phyloP scores from a whole-genome alignment of 2,113 vertebrate genomes.

The Urocitellus parryii region DNA sequence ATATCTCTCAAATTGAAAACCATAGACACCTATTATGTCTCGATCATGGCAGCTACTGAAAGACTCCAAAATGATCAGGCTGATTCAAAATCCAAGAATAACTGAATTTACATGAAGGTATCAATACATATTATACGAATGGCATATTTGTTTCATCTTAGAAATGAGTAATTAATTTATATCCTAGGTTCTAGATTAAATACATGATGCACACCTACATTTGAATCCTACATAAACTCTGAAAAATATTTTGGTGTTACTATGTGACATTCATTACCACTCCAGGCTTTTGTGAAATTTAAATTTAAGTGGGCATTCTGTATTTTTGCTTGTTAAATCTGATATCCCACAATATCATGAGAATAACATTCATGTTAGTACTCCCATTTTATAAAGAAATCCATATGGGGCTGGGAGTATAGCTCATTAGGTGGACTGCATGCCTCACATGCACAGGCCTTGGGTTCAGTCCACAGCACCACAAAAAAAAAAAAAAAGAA shows the following conservation, averaged over 20 bases:
- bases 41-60: background rate
- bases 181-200: background rate
- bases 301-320: background rate
- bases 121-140: background rate
- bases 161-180: background rate
- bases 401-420: too few relatives aligned
- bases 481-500: too few relatives aligned
- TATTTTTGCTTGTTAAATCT: background rate
- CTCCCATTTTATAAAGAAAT: too few relatives aligned
- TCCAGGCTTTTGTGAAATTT: background rate
- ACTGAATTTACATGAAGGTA: background rate
- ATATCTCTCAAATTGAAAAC: background rate
- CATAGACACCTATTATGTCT: accelerated
- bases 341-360: too few relatives aligned
- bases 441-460: too few relatives aligned
- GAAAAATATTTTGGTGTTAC: background rate
- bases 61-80: background rate
- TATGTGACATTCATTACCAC: background rate
- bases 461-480: too few relatives aligned
- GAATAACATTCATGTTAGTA: accelerated
- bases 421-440: too few relatives aligned
- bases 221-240: background rate
- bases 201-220: background rate
- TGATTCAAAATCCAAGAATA: background rate
- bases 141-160: background rate